Evolutionary conservation across 1,140 invertebrate species (phyloP).

Genomic region (Agrypnia vestita): DNA sequence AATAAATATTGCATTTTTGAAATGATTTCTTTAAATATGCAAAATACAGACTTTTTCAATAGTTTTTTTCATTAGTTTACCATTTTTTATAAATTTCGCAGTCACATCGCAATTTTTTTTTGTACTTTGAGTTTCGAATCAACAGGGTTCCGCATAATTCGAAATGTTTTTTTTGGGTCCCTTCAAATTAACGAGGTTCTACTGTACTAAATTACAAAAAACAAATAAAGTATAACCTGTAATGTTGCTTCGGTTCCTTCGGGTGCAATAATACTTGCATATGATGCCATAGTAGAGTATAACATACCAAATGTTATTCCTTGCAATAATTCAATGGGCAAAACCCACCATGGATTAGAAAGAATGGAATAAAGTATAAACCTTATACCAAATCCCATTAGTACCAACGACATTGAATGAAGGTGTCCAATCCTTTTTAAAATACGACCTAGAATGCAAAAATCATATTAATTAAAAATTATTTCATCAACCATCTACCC

Average conservation of each 20-base stretch:
- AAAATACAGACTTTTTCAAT: too few relatives aligned
- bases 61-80: too few relatives aligned
- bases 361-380: constrained; percentile 89
- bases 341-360: constrained; percentile 84
- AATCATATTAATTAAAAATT: background rate
- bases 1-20: too few relatives aligned
- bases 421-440: constrained; percentile 88
- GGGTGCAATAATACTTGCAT: constrained; percentile 89
- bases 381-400: constrained; percentile 83
- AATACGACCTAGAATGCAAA: constrained; percentile 75
- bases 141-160: too few relatives aligned
- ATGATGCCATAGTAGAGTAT: constrained; percentile 91
- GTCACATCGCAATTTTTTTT: too few relatives aligned
- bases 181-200: background rate
- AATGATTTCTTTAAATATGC: too few relatives aligned
- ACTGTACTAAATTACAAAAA: background rate
- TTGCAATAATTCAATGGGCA: constrained; percentile 90
- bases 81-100: too few relatives aligned
- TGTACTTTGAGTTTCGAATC: too few relatives aligned
- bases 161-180: too few relatives aligned
- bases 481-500: background rate
- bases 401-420: constrained; percentile 86
- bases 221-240: constrained; percentile 72
- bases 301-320: constrained; percentile 91
- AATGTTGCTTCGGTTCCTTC: constrained; percentile 89